Base-by-base conservation (phyloP, 2,888 invertebrate species). In the Orthosia incerta region DNA sequence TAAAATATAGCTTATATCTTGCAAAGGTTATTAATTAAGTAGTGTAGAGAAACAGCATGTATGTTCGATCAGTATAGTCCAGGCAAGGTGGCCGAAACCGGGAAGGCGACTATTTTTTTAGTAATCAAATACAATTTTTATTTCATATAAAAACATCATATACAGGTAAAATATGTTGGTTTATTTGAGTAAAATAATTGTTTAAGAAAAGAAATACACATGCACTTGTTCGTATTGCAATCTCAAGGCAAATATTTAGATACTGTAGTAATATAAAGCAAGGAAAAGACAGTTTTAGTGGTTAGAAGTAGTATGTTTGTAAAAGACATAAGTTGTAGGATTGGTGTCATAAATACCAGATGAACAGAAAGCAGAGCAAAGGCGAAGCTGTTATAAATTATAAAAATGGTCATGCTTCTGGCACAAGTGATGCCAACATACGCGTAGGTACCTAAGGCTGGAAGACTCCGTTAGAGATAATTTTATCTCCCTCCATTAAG, bases 381-480 rank as follows among this genome's bases (percentile, higher is more conserved):
- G 13, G 63, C 57, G 26, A 84, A 80, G 81, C 71, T 26, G 16
- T 63, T 63, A 51, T 56, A 48, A 59, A 62, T 46, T 26, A 66
- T 12, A 50, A 63, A 53, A 59, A 59, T 66, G 61, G 53, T 26
- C 80, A 81, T 81, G 80, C 80, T 66, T n/a, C 20, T 60, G 26
- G 48, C n/a, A 55, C 39, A 63, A 63, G 39, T 70, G 18, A 56
- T 70, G 61, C 67, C 53, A 60, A 63, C 12, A 66, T 55, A 64
- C 48, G 39, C 60, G 39, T 78, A 87, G 16, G 80, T 88, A 88
- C 89, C 89, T 91, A 93, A 80, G 86, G 75, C 23, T 84, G 84
- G 86, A 80, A 91, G 51, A 85, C 77, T 76, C 91, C 91, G 53
- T 69, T 86, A 81, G 91, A 91, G 16, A 91, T 48, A 50, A 74